A percentile compares a stretch with the other conserved stretches of the same genome.
Evolutionary conservation across 2,797 vertebrate species (phyloP).

Genomic region (Cercopithecus hamlyni): DNA sequence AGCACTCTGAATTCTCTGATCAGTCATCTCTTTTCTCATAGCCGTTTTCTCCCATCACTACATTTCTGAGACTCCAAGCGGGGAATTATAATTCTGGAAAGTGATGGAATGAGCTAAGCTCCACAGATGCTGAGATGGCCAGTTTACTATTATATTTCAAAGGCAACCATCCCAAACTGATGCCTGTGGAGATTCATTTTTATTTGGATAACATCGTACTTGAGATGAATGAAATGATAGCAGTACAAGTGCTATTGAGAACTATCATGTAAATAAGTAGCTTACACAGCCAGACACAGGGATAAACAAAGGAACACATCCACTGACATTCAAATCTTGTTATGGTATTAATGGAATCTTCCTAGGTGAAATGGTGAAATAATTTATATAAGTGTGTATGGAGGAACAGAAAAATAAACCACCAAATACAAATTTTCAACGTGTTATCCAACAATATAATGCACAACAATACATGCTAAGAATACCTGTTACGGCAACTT

Average conservation of each 20-base stretch:
- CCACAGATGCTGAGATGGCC: conserved; percentile 57
- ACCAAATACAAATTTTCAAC: conserved; percentile 8
- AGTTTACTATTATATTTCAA: conserved; percentile 58
- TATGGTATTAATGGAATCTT: conserved; percentile 24
- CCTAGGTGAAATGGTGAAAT: not conserved
- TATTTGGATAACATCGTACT: conserved; percentile 72
- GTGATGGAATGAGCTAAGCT: conserved; percentile 43
- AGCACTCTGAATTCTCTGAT: conserved; percentile 13
- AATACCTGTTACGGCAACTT: not conserved
- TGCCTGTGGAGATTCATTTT: conserved; percentile 68
- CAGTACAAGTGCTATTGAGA: conserved; percentile 68
- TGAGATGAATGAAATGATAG: conserved; percentile 68
- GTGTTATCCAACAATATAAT: not conserved
- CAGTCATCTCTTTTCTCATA: not conserved
- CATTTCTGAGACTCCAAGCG: conserved; percentile 48
- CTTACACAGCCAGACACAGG: conserved; percentile 59
- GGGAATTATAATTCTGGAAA: conserved; percentile 57
- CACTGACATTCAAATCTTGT: conserved; percentile 25
- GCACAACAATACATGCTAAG: not conserved
- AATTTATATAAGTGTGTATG: not conserved
- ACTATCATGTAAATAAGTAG: conserved; percentile 73
- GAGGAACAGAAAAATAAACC: conserved; percentile 8
- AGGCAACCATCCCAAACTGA: conserved; percentile 34
- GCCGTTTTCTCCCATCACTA: not conserved
- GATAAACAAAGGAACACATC: conserved; percentile 63